Conservation (phyloP, 2,888 invertebrate species). For the Nomada hirtipes region DNA sequence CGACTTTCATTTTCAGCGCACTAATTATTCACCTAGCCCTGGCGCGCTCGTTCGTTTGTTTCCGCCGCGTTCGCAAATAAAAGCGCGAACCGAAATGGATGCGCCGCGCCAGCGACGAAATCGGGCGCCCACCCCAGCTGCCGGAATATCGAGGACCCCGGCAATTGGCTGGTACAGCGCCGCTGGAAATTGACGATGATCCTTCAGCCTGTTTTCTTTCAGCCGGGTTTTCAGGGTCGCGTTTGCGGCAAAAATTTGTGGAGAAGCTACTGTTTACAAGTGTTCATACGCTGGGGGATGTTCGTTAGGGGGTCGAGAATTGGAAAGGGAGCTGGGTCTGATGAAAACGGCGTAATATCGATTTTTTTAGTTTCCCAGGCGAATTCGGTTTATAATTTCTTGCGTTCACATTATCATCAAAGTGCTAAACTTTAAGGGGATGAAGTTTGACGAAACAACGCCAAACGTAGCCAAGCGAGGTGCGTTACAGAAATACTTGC, state of each 20-base stretch:
- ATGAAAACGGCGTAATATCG: too few relatives aligned
- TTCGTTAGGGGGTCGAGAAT: too few relatives aligned
- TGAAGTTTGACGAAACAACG: too few relatives aligned
- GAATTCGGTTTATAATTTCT: too few relatives aligned
- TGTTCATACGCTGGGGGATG: too few relatives aligned
- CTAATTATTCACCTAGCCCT: constrained; percentile 80
- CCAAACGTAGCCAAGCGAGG: too few relatives aligned
- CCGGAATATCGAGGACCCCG: constrained; percentile 17
- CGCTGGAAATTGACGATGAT: constrained; percentile 15
- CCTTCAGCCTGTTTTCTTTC: not conserved
- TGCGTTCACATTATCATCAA: too few relatives aligned
- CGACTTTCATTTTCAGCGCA: constrained; percentile 81
- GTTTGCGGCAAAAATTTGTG: not conserved
- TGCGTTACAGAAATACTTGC: too few relatives aligned
- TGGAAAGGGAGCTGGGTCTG: too few relatives aligned
- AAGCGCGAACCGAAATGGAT: constrained; percentile 66
- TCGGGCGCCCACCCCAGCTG: constrained; percentile 38
- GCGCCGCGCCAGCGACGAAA: constrained; percentile 45
- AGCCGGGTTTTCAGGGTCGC: not conserved
- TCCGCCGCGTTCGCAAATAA: constrained; percentile 75
- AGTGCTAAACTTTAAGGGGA: too few relatives aligned
- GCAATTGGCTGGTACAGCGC: not conserved
- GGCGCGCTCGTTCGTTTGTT: constrained; percentile 77
- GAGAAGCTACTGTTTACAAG: not conserved
- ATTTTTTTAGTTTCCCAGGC: too few relatives aligned